Evolutionary conservation across 2,888 invertebrate species (phyloP).

Genomic region (Autographa pulchrina): DNA sequence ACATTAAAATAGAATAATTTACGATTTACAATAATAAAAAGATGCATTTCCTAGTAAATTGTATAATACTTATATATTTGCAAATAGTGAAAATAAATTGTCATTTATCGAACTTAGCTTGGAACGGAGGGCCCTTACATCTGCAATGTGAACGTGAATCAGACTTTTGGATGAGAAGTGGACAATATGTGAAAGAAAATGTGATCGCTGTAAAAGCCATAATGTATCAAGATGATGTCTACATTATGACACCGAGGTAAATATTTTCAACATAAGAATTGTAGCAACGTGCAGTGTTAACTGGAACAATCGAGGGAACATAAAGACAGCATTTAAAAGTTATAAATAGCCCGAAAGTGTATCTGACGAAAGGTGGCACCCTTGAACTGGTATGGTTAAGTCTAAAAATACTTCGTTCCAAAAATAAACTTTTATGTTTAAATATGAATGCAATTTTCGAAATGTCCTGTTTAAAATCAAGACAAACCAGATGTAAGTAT

Average conservation of each 20-base stretch:
- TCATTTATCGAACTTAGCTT: constrained; percentile 76
- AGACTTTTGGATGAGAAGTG: constrained; percentile 85
- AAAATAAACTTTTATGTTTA: background rate
- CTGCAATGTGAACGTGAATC: constrained; percentile 85
- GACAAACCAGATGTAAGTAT: background rate
- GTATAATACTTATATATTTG: constrained; percentile 35
- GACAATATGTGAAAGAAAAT: constrained; percentile 88
- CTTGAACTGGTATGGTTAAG: constrained; percentile 4
- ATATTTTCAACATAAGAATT: constrained; percentile 2
- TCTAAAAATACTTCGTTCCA: constrained; percentile 2
- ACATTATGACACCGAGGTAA: constrained; percentile 89
- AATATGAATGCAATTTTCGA: constrained; percentile 4
- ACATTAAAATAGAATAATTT: background rate
- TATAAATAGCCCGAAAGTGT: background rate
- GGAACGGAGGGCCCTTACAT: constrained; percentile 82
- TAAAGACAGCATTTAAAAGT: background rate
- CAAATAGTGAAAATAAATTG: constrained; percentile 45
- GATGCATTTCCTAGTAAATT: constrained; percentile 35
- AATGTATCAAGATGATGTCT: constrained; percentile 87
- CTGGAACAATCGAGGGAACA: constrained; percentile 4
- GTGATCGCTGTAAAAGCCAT: constrained; percentile 90
- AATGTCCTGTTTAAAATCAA: constrained; percentile 1
- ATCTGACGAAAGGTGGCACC: constrained; percentile 1
- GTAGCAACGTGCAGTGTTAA: background rate
- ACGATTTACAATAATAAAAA: constrained; percentile 32